phyloP scores from a whole-genome alignment of 1,140 invertebrate genomes.

The Alviniconcha marisindica region DNA sequence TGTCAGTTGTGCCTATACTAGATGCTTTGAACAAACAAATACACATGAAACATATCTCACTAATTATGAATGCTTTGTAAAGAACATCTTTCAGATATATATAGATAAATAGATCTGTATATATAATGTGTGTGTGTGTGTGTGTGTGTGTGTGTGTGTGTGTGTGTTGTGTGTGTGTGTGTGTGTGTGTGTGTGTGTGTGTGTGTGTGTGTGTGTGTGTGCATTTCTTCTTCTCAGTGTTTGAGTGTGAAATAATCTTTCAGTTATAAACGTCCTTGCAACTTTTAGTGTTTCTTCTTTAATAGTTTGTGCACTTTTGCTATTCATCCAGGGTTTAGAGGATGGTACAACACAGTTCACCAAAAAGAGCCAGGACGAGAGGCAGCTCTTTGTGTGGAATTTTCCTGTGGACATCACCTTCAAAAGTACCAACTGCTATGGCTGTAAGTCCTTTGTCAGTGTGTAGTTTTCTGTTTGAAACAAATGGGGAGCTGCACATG shows the following conservation, averaged over 20 bases:
- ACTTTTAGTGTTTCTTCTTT: too few species aligned
- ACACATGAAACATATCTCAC: too few species aligned
- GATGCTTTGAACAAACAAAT: too few species aligned
- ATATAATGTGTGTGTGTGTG: background rate
- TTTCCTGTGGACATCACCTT: slow-evolving; percentile 87
- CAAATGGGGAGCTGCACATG: too few species aligned
- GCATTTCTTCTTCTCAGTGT: too few species aligned
- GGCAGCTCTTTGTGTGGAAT: slow-evolving; percentile 84
- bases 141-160: slow-evolving; percentile 5
- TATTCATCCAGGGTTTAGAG: slow-evolving; percentile 81
- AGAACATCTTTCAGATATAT: too few species aligned
- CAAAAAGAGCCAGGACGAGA: slow-evolving; percentile 81
- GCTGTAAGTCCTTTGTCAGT: slow-evolving; percentile 80
- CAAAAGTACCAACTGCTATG: slow-evolving; percentile 86
- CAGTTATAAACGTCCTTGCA: too few species aligned
- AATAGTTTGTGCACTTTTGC: too few species aligned
- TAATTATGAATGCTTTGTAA: too few species aligned
- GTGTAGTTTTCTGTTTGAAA: background rate
- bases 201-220: background rate
- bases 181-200: background rate
- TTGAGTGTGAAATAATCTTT: too few species aligned
- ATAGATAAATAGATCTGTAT: too few species aligned
- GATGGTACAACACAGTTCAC: slow-evolving; percentile 86
- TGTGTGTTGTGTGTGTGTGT: background rate
- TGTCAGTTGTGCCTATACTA: too few species aligned